Base-by-base conservation (phyloP, 2,113 vertebrate genomes). In the Melanerpes formicivorus region DNA sequence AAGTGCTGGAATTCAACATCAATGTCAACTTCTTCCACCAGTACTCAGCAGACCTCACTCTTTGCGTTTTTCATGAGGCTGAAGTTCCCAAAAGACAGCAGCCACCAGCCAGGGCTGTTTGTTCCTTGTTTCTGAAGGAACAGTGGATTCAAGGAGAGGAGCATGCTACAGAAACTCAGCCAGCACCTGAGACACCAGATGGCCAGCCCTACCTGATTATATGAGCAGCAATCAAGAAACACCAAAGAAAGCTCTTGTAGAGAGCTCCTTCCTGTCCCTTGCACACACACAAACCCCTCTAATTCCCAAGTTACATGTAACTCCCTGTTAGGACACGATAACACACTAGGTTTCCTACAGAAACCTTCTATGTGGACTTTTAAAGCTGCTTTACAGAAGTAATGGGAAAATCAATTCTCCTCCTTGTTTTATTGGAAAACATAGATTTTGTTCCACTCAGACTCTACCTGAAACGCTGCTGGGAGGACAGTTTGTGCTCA, bases 1-100 rank as follows among this genome's bases (percentile, higher is more conserved):
- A 91, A 80, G 4, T 2, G 26, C 6, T 60, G 60, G 66, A 88
- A 84, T 80, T 58, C 63, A 78, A 86, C 69, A 78, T 13, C 94
- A 64, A 2, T 25, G 69, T 34, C 82, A 63, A 48, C 70, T 32
- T 79, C 60, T 42, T 34, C 79, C 87, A 81, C 17, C 87, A 65
- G 69, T 0, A 48, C 77, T 67, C 5, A 5, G 27, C 5, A 90
- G 81, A 40, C 48, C 90, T 91, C 22, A 32, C 87, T 90, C 71
- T 42, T 7, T 64, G 72, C 60, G 63, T 78, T 72, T 52, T 63
- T 60, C 58, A 46, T 1, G 72, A 76, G 76, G 83, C 83, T 87
- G 76, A 42, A 66, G 82, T 8, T 90, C 88, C 79, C 90, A 13
- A 32, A 80, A 90, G 90, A 10, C 76, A 84, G 77, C 69, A 90